Conservation (phyloP, 2,888 invertebrate genomes). For the Xestia ashworthii region DNA sequence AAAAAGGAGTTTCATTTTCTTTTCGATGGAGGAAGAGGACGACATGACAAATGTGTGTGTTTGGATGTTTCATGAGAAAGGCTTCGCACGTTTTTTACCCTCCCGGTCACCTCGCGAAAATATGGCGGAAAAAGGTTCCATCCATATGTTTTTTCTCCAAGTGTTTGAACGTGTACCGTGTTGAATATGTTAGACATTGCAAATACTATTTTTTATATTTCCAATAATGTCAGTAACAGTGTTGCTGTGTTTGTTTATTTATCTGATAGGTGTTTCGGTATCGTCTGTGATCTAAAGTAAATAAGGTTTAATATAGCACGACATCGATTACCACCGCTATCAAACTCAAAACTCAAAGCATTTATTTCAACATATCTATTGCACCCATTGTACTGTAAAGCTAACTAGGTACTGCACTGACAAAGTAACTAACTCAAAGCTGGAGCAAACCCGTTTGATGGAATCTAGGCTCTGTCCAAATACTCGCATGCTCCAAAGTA, state of each 20-base stretch:
- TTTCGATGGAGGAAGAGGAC: slow-evolving; percentile 26
- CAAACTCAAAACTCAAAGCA: too few species aligned
- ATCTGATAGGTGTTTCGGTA: background rate
- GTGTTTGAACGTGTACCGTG: slow-evolving; percentile 11
- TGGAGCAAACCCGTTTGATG: background rate
- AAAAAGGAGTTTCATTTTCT: slow-evolving; percentile 57
- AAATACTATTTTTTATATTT: slow-evolving; percentile 24
- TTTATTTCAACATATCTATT: background rate
- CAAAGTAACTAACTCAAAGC: background rate
- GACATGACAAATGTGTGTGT: slow-evolving; percentile 54
- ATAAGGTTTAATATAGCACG: background rate
- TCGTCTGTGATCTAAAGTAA: slow-evolving; percentile 2
- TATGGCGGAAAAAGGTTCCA: slow-evolving; percentile 19
- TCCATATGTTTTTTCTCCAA: slow-evolving; percentile 6
- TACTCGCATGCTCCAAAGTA: background rate
- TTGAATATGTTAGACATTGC: slow-evolving; percentile 25
- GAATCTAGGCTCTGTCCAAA: background rate
- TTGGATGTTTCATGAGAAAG: slow-evolving; percentile 55
- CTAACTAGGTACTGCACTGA: background rate
- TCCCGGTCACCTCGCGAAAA: slow-evolving; percentile 39
- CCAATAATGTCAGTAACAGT: slow-evolving; percentile 24
- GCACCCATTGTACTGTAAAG: background rate
- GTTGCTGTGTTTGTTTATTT: slow-evolving; percentile 27
- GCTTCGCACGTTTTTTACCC: slow-evolving; percentile 42
- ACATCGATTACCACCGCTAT: background rate